Evolutionary conservation across 2,888 invertebrate species (phyloP).

Genomic region (Conus canariensis): DNA sequence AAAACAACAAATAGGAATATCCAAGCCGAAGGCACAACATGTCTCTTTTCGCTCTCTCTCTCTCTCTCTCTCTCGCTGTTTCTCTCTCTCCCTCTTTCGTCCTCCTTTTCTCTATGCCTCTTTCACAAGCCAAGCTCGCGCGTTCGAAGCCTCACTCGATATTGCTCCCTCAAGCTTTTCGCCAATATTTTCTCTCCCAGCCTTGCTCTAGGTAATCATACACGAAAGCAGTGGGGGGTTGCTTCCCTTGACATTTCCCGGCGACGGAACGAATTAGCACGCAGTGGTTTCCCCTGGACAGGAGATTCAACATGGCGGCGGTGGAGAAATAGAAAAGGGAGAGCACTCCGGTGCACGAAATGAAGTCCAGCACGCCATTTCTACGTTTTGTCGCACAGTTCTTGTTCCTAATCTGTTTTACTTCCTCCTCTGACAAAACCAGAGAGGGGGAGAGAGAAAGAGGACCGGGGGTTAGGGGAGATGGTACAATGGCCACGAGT

Average conservation of each 20-base stretch:
- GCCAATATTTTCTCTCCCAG: conserved; percentile 9
- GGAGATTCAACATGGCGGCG: conserved; percentile 24
- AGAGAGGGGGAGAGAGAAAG: no score
- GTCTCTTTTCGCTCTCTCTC: neutral
- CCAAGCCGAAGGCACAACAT: neutral
- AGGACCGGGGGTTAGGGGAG: no score
- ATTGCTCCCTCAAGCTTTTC: conserved; percentile 16
- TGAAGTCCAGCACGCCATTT: conserved; percentile 18
- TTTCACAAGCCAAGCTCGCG: neutral
- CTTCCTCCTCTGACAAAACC: no score
- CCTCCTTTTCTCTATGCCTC: neutral
- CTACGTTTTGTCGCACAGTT: neutral
- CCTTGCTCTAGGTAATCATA: conserved; percentile 23
- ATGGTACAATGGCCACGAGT: no score
- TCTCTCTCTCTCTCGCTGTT: conserved; percentile 6
- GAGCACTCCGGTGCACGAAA: neutral
- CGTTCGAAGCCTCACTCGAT: neutral
- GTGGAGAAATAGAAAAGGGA: conserved; percentile 9
- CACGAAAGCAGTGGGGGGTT: conserved; percentile 33
- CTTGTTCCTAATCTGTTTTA: no score
- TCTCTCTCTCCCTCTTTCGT: neutral
- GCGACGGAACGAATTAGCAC: conserved; percentile 37
- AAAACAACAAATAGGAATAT: neutral
- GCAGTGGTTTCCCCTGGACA: conserved; percentile 38
- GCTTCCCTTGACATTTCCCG: conserved; percentile 41